Conservation (phyloP, 2,888 invertebrate species). For the Bugulina stolonifera region DNA sequence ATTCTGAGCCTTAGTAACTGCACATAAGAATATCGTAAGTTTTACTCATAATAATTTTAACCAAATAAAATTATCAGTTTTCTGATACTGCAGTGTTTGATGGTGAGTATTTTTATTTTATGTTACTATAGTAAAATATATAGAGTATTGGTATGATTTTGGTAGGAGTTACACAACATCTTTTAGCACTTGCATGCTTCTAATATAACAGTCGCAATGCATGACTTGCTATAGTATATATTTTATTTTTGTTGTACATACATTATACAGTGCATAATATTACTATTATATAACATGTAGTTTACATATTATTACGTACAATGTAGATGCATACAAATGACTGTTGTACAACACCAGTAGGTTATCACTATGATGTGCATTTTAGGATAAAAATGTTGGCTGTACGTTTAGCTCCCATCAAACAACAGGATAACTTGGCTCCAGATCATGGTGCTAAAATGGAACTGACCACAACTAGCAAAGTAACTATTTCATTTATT, state of each 20-base stretch:
- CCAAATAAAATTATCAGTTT: neutral
- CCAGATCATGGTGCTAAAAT: conserved; percentile 19
- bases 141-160: too few species aligned
- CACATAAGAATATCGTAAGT: neutral
- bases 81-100: neutral
- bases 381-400: conserved; percentile 16
- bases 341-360: too few species aligned
- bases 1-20: neutral
- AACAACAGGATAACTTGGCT: conserved; percentile 7
- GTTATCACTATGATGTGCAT: too few species aligned
- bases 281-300: too few species aligned
- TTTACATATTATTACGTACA: too few species aligned
- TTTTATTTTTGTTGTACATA: too few species aligned
- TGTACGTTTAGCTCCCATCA: conserved; percentile 10
- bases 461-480: conserved; percentile 10
- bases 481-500: neutral
- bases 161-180: too few species aligned
- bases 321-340: too few species aligned
- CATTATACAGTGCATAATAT: too few species aligned
- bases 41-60: neutral
- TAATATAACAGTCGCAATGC: too few species aligned
- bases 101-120: neutral
- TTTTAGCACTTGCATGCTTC: too few species aligned
- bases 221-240: too few species aligned
- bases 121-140: neutral